Evolutionary conservation across 2,113 vertebrate genomes (phyloP), one percentile per base, ranked within the genome.

Genomic region (Talpa occidentalis): DNA sequence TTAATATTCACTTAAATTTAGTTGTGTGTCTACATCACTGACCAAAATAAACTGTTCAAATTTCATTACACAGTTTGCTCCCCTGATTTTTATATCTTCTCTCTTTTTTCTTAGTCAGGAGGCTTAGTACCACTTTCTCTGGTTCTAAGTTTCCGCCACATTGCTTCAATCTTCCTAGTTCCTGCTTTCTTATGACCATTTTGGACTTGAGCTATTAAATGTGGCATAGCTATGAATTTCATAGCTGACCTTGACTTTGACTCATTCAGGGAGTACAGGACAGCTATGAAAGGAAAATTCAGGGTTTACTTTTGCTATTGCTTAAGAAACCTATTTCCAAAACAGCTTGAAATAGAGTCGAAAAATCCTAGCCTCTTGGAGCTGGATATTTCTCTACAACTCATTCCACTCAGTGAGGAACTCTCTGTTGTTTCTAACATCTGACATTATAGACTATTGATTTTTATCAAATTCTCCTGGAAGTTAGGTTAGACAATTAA

Each of bases 91-190:
- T 91, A 88, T 59, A 49, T 86, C 40, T 3, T 88, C 60, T 91
- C 83, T 84, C 76, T 95, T 90, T 59, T 83, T 90, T 92, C 70
- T 93, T 92, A 69, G 76, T 81, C 74, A 86, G 70, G 49, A 78
- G 72, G 26, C 12, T 82, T 37, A 42, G 84, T 85, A 74, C 19
- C 30, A 59, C 49, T 91, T 85, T 93, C 70, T 78, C 30, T 82
- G 59, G 26, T 76, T 89, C 59, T 47, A 81, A 70, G 30, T 88
- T 82, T 82, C 56, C 79, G 56, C 26, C 60, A 86, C 8, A 47
- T 60, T 94, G 79, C 49, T 95, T 89, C 42, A 66, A 21, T 87
- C n/a, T 94, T 64, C 74, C 78, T 82, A 59, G 64, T 93, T 86
- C 93, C 64, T 79, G 26, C 44, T 92, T 93, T 94, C 32, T 22